Evolutionary conservation across 30 jellyfish, hydroid and myxozoan genomes (phyloP).

Genomic region (Turritopsis dohrnii): DNA sequence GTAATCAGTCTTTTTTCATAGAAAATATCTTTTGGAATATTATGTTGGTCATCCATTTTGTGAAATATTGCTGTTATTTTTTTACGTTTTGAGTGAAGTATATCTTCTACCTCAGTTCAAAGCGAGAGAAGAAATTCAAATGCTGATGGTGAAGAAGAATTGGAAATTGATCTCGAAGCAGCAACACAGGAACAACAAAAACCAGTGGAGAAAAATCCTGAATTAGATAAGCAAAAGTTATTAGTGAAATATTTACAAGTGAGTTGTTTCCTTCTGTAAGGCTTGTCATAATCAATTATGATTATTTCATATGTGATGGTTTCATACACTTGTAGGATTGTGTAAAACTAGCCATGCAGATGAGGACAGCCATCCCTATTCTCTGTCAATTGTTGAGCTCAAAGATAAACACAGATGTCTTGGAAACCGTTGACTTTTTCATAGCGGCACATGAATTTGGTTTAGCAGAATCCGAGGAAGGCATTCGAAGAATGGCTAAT

Average conservation of each 20-base stretch:
- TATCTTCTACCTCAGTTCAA: not conserved
- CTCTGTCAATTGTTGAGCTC: slow-evolving; percentile 86
- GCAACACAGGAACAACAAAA: slow-evolving; percentile 12
- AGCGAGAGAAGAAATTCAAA: not conserved
- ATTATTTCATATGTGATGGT: not conserved
- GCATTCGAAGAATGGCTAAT: slow-evolving; percentile 82
- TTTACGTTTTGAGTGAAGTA: not conserved
- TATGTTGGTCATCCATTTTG: too few relatives aligned
- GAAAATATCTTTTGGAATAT: not conserved
- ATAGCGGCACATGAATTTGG: slow-evolving; percentile 82
- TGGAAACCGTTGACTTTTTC: slow-evolving; percentile 86
- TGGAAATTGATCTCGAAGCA: slow-evolving; percentile 37
- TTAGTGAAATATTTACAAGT: slow-evolving; percentile 66
- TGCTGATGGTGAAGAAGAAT: not conserved
- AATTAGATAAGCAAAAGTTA: slow-evolving; percentile 54
- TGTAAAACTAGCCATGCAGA: slow-evolving; percentile 55
- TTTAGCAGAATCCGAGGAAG: slow-evolving; percentile 58
- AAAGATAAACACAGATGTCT: slow-evolving; percentile 70
- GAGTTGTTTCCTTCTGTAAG: not conserved
- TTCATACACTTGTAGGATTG: slow-evolving; percentile 43
- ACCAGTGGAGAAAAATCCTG: slow-evolving; percentile 17
- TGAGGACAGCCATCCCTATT: slow-evolving; percentile 65
- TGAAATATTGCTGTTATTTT: too few relatives aligned
- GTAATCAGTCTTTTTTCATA: not conserved
- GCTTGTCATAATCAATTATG: not conserved